Conservation (phyloP, 2,888 invertebrate species). For the Synergus umbraculus region DNA sequence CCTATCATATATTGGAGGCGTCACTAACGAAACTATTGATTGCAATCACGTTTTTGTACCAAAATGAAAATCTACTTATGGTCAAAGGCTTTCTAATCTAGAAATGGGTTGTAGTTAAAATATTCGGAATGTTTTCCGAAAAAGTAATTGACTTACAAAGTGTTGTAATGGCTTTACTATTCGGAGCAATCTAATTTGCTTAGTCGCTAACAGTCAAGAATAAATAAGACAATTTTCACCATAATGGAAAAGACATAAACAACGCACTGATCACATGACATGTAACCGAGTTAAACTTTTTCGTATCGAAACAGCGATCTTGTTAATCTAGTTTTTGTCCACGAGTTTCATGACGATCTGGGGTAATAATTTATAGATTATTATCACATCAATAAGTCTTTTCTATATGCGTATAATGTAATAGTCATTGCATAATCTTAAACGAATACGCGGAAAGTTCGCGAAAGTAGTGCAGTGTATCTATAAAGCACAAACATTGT, state of each 20-base stretch:
- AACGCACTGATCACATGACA: constrained; percentile 27
- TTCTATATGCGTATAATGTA: constrained; percentile 53
- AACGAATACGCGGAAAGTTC: neutral
- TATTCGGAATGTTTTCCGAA: constrained; percentile 13
- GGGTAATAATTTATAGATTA: constrained; percentile 43
- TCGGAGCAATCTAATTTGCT: constrained; percentile 32
- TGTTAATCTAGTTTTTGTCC: constrained; percentile 39
- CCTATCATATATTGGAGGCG: constrained; percentile 24
- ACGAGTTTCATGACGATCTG: constrained; percentile 24
- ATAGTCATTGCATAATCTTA: constrained; percentile 42
- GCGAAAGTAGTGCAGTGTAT: neutral
- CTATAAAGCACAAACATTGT: neutral
- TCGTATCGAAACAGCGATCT: constrained; percentile 26
- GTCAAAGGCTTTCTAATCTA: constrained; percentile 17
- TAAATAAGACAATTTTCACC: constrained; percentile 26
- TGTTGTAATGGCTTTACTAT: constrained; percentile 24
- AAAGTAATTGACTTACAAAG: neutral
- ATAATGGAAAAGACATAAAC: constrained; percentile 21
- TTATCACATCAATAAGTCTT: constrained; percentile 56
- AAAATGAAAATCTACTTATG: constrained; percentile 10
- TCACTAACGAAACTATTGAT: constrained; percentile 21
- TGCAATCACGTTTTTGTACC: neutral
- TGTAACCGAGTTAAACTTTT: constrained; percentile 27
- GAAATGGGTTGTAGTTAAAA: constrained; percentile 2
- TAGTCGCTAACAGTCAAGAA: neutral